Evolutionary conservation across 2,888 invertebrate genomes (phyloP).

Genomic region (Pterostichus madidus): DNA sequence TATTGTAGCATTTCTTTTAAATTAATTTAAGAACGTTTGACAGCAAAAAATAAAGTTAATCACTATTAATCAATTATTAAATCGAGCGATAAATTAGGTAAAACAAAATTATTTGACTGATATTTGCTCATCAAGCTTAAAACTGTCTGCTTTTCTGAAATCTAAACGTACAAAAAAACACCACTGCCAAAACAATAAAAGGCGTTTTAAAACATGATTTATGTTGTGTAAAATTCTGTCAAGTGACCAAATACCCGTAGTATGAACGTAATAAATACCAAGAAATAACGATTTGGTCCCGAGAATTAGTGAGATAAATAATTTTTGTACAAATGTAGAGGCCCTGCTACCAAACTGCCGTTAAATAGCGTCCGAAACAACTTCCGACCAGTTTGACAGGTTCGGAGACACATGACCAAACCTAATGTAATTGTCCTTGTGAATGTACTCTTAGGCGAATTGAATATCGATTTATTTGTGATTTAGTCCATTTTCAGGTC

Average conservation of each 20-base stretch:
- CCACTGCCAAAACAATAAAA: conserved; percentile 18
- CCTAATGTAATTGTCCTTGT: conserved; percentile 47
- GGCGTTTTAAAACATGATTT: neutral
- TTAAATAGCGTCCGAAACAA: conserved; percentile 55
- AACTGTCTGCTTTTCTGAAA: neutral
- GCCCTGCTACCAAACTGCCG: conserved; percentile 62
- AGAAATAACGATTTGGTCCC: conserved; percentile 42
- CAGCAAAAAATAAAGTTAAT: too few relatives aligned
- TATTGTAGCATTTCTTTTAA: too few relatives aligned
- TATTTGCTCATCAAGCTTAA: conserved; percentile 17
- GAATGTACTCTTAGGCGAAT: conserved; percentile 39
- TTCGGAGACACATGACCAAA: conserved; percentile 25
- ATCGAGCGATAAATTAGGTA: too few relatives aligned
- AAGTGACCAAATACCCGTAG: neutral
- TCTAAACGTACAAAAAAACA: conserved; percentile 14
- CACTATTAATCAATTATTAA: too few relatives aligned
- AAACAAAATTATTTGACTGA: neutral
- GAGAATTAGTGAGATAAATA: conserved; percentile 61
- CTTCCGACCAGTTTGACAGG: neutral
- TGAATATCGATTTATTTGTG: conserved; percentile 5
- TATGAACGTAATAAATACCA: conserved; percentile 18
- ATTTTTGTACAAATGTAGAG: conserved; percentile 64
- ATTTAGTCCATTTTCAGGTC: conserved; percentile 43
- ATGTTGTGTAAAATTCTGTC: conserved; percentile 7
- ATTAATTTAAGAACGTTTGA: too few relatives aligned